These are phyloP conservation scores for Trogon surrucura DNA, from an alignment of 2,113 vertebrate genomes.

Conservation along the genomic window DNA sequence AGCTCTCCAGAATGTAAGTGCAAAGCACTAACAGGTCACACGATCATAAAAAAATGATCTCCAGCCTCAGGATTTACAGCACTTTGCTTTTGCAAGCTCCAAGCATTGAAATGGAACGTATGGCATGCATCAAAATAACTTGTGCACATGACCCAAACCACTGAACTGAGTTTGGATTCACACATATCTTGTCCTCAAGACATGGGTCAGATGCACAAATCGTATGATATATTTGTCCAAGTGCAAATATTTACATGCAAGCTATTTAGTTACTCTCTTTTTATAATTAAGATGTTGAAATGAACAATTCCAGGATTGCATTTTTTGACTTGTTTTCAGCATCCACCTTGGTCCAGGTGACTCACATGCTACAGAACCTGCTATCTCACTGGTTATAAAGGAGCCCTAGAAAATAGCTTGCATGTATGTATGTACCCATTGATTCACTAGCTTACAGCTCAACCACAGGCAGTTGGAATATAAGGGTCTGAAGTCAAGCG, in stretches of 20 bases:
- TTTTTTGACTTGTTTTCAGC: not conserved
- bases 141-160: not conserved
- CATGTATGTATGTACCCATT: accelerated
- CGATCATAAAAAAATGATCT: not conserved
- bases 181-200: not conserved
- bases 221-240: not conserved
- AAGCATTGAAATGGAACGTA: not conserved
- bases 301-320: not conserved
- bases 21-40: not conserved
- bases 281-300: not conserved
- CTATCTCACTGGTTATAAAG: not conserved
- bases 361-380: not conserved
- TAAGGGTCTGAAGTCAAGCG: not conserved
- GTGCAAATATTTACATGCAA: not conserved
- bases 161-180: not conserved
- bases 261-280: not conserved
- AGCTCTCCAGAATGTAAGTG: not conserved
- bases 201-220: not conserved
- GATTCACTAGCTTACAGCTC: not conserved
- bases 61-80: not conserved
- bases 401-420: not conserved
- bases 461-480: not conserved
- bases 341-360: not conserved
- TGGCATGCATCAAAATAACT: not conserved
- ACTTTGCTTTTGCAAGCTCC: not conserved